These are phyloP conservation scores for Anolis apletophallus DNA, from an alignment of 2,797 vertebrate species.

Conservation along the genomic window DNA sequence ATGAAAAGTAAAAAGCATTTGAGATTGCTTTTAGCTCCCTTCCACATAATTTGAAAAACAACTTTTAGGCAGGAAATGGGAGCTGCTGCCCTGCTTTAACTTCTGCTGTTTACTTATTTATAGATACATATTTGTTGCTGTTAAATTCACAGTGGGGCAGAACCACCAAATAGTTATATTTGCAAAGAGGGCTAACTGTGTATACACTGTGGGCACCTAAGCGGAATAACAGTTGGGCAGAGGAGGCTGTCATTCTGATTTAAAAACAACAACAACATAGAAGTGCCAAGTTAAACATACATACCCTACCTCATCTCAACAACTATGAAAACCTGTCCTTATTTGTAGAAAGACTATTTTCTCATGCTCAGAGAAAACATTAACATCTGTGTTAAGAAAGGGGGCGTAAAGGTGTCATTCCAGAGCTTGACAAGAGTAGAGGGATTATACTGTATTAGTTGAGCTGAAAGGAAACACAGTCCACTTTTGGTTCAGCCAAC, in stretches of 20 bases:
- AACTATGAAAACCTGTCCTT: background rate
- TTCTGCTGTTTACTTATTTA: background rate
- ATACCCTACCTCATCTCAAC: no score
- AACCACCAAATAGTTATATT: background rate
- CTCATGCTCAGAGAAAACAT: background rate
- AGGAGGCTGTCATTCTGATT: background rate
- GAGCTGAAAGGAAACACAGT: background rate
- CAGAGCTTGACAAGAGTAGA: no score
- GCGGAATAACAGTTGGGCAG: background rate
- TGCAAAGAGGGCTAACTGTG: background rate
- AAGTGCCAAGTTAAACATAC: background rate
- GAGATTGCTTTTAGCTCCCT: conserved; percentile 48
- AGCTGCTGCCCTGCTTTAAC: background rate
- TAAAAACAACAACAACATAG: background rate
- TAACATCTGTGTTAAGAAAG: background rate
- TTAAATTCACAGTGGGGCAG: background rate
- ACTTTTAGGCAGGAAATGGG: conserved; percentile 2
- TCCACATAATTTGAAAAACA: conserved; percentile 49
- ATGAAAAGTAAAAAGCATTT: conserved; percentile 9
- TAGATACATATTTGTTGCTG: background rate
- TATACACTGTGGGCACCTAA: background rate
- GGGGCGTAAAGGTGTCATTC: no score
- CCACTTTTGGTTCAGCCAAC: background rate
- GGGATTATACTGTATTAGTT: background rate
- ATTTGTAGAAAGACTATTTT: background rate